These are phyloP conservation scores for Sebastes cheni DNA, from an alignment of 2,797 vertebrate species.

Conservation along the genomic window DNA sequence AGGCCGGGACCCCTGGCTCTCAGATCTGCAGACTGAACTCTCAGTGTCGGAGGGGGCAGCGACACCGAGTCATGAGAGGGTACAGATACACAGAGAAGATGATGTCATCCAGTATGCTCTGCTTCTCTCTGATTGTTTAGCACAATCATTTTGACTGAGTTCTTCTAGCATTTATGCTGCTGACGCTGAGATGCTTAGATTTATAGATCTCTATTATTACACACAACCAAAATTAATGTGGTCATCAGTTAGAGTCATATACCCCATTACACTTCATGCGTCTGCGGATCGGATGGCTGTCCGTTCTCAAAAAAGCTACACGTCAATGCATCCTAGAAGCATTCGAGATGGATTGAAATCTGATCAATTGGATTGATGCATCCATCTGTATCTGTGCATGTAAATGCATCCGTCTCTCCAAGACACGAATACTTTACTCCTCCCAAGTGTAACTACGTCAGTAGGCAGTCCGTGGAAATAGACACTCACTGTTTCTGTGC, in stretches of 20 bases:
- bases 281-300: neutral
- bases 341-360: neutral
- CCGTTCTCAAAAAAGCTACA: neutral
- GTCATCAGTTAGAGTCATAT: neutral
- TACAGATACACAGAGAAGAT: conserved; percentile 15
- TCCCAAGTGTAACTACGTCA: neutral
- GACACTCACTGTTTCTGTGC: neutral
- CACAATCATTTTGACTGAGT: neutral
- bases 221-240: neutral
- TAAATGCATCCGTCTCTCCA: too few species aligned
- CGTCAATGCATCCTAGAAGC: neutral
- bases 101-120: conserved; percentile 20
- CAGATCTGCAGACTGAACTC: conserved; percentile 42
- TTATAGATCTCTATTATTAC: neutral
- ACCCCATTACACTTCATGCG: neutral
- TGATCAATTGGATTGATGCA: neutral
- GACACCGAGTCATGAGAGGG: conserved; percentile 2
- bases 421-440: neutral
- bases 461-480: neutral
- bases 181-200: neutral
- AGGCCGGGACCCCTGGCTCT: conserved; percentile 62
- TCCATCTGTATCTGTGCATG: neutral
- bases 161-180: neutral
- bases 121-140: neutral
- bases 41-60: conserved; percentile 27